Evolutionary conservation across 2,888 invertebrate genomes (phyloP).

Genomic region (Limnephilus rhombicus): DNA sequence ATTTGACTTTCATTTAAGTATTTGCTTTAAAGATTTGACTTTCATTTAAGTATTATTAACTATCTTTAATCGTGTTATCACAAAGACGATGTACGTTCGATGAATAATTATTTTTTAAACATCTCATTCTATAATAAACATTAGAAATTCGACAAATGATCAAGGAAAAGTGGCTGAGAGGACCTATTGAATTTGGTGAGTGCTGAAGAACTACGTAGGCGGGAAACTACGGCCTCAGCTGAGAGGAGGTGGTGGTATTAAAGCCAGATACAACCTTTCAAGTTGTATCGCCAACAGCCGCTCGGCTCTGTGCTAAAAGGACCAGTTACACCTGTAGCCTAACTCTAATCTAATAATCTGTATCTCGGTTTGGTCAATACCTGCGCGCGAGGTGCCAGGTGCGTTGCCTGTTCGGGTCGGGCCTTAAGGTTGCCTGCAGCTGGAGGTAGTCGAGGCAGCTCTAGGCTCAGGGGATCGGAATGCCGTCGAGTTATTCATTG

Average conservation of each 20-base stretch:
- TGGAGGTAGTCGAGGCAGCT: slow-evolving; percentile 26
- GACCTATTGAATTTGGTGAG: slow-evolving; percentile 19
- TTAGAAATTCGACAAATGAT: background rate
- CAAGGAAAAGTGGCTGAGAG: slow-evolving; percentile 20
- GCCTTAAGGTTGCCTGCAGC: background rate
- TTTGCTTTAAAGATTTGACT: background rate
- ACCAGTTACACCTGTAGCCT: background rate
- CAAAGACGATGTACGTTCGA: background rate
- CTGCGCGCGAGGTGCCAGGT: background rate
- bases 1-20: background rate
- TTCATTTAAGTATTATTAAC: background rate
- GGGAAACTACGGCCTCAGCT: slow-evolving; percentile 31
- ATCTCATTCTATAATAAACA: background rate
- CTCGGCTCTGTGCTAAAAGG: slow-evolving; percentile 18
- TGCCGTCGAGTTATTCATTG: slow-evolving; percentile 59
- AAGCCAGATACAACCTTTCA: background rate
- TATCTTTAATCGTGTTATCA: background rate
- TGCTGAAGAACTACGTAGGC: slow-evolving; percentile 32
- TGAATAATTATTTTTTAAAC: background rate
- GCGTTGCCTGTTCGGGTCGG: background rate
- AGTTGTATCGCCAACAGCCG: background rate
- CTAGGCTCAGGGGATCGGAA: slow-evolving; percentile 54
- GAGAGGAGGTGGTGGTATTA: slow-evolving; percentile 27
- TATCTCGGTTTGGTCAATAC: background rate
- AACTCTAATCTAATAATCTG: background rate